phyloP scores from a whole-genome alignment of 2,797 vertebrate genomes.

The Corythornis leucogaster region DNA sequence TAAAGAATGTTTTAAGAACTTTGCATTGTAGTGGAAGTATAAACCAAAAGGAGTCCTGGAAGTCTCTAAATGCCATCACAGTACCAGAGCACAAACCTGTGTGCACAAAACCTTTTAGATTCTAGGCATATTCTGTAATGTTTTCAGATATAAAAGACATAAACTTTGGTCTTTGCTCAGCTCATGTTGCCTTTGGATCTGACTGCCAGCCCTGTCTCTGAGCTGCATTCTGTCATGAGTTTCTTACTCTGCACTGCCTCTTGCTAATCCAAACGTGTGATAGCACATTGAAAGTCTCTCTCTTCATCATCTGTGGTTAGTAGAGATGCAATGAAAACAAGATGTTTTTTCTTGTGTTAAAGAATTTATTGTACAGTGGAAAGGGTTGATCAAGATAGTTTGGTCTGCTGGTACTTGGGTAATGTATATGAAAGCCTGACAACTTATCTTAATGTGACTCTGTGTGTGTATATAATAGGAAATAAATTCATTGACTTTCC shows the following conservation, averaged over 20 bases:
- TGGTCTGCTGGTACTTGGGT: background rate
- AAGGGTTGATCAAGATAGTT: background rate
- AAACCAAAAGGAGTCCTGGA: background rate
- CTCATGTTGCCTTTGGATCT: background rate
- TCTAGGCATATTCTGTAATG: background rate
- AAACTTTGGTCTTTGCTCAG: background rate
- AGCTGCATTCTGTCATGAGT: background rate
- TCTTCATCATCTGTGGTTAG: background rate
- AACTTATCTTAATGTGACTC: background rate
- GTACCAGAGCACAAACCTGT: background rate
- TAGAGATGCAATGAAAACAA: fast-evolving
- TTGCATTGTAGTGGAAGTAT: background rate
- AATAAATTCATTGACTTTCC: background rate
- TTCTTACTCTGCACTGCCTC: background rate
- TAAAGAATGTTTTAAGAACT: background rate
- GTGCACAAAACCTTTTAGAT: background rate
- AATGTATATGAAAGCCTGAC: background rate
- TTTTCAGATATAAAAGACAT: background rate
- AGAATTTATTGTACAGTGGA: background rate
- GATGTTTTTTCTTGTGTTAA: background rate
- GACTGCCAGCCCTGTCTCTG: background rate
- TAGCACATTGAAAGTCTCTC: background rate
- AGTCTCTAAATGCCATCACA: fast-evolving
- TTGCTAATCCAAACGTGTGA: background rate
- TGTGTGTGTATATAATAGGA: background rate